Conservation (phyloP, 1,140 invertebrate genomes). For the Lucilia cuprina region DNA sequence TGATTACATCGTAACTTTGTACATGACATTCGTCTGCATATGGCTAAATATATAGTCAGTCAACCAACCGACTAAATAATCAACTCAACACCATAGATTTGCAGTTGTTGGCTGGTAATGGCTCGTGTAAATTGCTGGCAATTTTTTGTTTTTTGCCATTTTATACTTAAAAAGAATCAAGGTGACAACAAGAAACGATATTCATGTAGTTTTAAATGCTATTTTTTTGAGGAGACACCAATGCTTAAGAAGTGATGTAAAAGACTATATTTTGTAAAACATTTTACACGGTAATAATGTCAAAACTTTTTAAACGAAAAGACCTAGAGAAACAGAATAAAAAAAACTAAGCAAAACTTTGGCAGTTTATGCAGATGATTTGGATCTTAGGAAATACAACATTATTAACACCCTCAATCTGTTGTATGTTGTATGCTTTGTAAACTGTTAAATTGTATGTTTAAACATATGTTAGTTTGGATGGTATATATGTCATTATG, state of each 20-base stretch:
- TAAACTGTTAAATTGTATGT: background rate
- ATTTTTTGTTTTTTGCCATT: background rate
- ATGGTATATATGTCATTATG: no score
- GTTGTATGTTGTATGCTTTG: background rate
- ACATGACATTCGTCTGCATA: background rate
- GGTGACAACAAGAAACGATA: background rate
- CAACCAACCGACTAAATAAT: background rate
- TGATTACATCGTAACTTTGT: background rate
- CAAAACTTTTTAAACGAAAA: background rate
- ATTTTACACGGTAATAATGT: conserved; percentile 7
- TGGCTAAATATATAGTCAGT: background rate
- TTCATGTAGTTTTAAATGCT: background rate
- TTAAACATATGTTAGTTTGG: background rate
- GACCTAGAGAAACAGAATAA: background rate
- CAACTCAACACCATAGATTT: background rate
- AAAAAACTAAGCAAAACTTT: no score
- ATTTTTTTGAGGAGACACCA: background rate
- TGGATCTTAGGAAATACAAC: background rate
- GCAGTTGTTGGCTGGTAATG: background rate
- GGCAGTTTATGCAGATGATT: background rate
- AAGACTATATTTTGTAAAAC: no score
- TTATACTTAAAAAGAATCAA: background rate
- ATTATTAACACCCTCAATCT: background rate
- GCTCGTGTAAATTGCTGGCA: background rate
- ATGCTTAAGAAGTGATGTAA: background rate